Conservation (phyloP, 2,797 vertebrate genomes). For the Myiotriccus ornatus region DNA sequence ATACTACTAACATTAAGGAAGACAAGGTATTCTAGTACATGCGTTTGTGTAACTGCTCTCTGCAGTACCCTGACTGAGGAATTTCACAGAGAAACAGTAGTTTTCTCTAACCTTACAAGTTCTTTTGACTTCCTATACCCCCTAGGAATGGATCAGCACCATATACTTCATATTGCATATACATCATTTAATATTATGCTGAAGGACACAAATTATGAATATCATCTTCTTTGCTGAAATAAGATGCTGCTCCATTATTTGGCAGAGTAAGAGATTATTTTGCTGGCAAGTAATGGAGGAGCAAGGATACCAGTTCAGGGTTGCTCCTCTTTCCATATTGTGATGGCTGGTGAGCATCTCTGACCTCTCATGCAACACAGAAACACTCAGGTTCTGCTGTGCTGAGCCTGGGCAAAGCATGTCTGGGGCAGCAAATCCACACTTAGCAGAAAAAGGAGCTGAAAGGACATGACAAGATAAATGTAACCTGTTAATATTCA, state of each 20-base stretch:
- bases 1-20: background rate
- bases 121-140: background rate
- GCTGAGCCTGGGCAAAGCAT: background rate
- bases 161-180: background rate
- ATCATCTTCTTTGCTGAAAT: background rate
- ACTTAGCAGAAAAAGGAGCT: background rate
- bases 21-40: background rate
- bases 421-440: background rate
- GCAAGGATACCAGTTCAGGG: background rate
- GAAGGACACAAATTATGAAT: background rate
- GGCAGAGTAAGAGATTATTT: background rate
- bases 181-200: background rate
- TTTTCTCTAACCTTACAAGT: background rate
- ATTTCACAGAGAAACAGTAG: background rate
- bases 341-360: background rate
- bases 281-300: background rate
- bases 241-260: background rate
- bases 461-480: constrained; percentile 4
- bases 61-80: background rate
- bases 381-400: background rate
- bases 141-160: background rate
- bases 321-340: background rate
- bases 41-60: background rate
- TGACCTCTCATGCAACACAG: background rate
- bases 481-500: constrained; percentile 36